Evolutionary conservation across 2,888 invertebrate species (phyloP).

Genomic region (Cacoxenus indagator): DNA sequence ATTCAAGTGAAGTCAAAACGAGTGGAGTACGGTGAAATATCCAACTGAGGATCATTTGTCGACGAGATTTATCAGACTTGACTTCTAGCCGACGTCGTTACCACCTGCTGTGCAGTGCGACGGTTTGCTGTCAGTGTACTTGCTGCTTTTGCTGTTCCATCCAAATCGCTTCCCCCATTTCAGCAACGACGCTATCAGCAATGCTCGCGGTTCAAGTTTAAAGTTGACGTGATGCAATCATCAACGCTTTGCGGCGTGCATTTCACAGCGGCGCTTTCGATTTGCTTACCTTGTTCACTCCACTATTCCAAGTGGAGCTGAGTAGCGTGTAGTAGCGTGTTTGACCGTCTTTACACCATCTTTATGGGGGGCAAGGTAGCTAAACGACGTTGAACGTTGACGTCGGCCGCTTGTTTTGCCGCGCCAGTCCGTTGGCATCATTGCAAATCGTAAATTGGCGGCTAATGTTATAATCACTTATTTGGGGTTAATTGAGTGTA

Average conservation of each 20-base stretch:
- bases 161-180: not conserved
- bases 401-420: too few species aligned
- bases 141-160: not conserved
- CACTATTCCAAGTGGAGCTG: not conserved
- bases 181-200: not conserved
- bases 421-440: constrained; percentile 38
- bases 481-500: constrained; percentile 45
- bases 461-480: constrained; percentile 49
- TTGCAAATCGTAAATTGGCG: constrained; percentile 51
- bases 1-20: not conserved
- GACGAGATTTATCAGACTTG: constrained; percentile 9
- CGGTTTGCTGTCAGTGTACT: not conserved
- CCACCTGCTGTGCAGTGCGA: not conserved
- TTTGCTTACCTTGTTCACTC: not conserved
- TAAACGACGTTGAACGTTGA: too few species aligned
- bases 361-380: too few species aligned
- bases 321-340: too few species aligned
- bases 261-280: constrained; percentile 39
- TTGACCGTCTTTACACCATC: not conserved
- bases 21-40: not conserved
- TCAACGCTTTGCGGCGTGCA: not conserved
- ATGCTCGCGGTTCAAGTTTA: constrained; percentile 48
- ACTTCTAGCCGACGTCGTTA: not conserved
- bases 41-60: constrained; percentile 12
- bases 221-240: constrained; percentile 49